phyloP scores from a whole-genome alignment of 2,797 vertebrate species.

The Lophius americanus region DNA sequence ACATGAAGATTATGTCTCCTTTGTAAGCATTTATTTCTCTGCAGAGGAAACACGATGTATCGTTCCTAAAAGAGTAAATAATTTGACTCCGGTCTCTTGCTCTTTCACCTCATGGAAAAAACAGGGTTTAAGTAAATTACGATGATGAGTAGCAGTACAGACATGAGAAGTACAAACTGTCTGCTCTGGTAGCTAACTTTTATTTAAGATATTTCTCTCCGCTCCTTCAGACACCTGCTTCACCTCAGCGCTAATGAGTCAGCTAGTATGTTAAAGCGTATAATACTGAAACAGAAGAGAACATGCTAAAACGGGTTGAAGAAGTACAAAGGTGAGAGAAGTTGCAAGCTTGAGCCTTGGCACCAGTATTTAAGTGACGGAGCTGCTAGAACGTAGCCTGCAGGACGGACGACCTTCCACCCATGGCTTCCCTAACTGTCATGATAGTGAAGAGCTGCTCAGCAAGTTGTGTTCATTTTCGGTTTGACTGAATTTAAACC shows the following conservation, averaged over 20 bases:
- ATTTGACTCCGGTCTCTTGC: constrained; percentile 36
- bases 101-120: constrained; percentile 40
- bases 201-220: constrained; percentile 63
- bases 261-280: constrained; percentile 3
- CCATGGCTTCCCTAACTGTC: constrained; percentile 39
- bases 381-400: constrained; percentile 44
- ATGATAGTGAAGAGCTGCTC: constrained; percentile 37
- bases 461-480: constrained; percentile 41
- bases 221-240: constrained; percentile 38
- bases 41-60: constrained; percentile 38
- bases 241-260: background rate
- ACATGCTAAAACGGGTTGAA: constrained; percentile 6
- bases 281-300: constrained; percentile 34
- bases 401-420: constrained; percentile 24
- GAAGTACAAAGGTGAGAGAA: constrained; percentile 31
- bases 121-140: constrained; percentile 32
- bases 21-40: constrained; percentile 13
- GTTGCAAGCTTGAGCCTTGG: constrained; percentile 41
- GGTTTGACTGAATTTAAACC: constrained; percentile 51
- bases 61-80: constrained; percentile 27
- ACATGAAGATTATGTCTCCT: background rate
- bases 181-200: constrained; percentile 61
- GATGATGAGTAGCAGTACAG: constrained; percentile 27
- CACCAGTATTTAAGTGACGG: constrained; percentile 37
- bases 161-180: constrained; percentile 66